Base-by-base conservation (phyloP, 2,888 invertebrate species). In the Drosophila kuntzei region DNA sequence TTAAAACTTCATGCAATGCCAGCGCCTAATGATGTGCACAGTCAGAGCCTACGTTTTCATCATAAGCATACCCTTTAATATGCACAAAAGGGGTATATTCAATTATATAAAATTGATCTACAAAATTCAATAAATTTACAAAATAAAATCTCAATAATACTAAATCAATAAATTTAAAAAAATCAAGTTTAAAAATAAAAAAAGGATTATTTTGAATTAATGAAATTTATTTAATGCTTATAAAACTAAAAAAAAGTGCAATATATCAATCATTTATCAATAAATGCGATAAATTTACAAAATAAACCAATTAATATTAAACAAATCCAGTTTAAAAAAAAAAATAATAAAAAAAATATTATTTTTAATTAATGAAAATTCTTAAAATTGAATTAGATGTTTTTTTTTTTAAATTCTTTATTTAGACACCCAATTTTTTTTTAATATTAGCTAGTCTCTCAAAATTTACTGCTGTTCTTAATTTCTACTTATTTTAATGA, bases 1-100 rank as follows among this genome's bases (percentile, higher is more conserved):
- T 86, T 80, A 88, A 89, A 89, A 83, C 89, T 88, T 88, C 87
- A 82, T 82, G 80, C 86, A 89, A 66, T 71, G 77, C 39, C 60
- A 53, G 65, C 55, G 59, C 75, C 72, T 89, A 82, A 85, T 85
- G 82, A 85, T 79, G 76, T 63, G 76, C 51, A 37, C 62, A 65
- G 72, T 63, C 57, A 22, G 57, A 53, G 36, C 32, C 53, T 39
- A 25, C 37, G 55, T 47, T 53, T 20, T 18, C 14, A 36, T 44
- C 25, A 27, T 25, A 4, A 11, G 20, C 14, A 60, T 54, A 44
- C 41, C 57, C 43, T 54, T 3, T 27, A 54, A 27, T 6, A 12
- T 1, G 2, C n/a, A 12, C n/a, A n/a, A 71, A 53, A 27, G 25
- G 18, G 47, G 14, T 25, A 37, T 20, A 18, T 22, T n/a, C n/a